Evolutionary conservation across 1,140 invertebrate species (phyloP).

Genomic region (Bombus consobrinus): DNA sequence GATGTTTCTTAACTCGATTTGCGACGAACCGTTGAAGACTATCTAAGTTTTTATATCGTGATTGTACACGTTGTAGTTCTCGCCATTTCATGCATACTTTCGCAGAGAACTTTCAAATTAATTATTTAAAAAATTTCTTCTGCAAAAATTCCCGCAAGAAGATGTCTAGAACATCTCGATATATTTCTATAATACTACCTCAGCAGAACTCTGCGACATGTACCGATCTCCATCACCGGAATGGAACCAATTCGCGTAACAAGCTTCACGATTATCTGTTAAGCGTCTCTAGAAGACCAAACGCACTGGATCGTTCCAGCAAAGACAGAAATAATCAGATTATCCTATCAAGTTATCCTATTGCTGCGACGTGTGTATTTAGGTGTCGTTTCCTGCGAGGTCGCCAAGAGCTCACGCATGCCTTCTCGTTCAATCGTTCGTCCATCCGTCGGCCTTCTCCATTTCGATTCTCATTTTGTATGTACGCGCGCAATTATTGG

Average conservation of each 20-base stretch:
- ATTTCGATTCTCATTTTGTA: slow-evolving; percentile 65
- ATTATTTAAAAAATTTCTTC: too few species aligned
- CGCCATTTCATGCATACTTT: too few species aligned
- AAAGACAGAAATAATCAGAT: not conserved
- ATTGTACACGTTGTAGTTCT: too few species aligned
- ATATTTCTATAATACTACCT: too few species aligned
- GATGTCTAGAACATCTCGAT: too few species aligned
- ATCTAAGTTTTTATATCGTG: too few species aligned
- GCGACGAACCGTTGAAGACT: too few species aligned
- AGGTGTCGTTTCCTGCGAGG: not conserved
- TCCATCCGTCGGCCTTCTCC: slow-evolving; percentile 41
- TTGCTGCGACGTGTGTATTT: not conserved
- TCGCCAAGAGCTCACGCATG: too few species aligned
- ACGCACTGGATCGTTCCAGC: not conserved
- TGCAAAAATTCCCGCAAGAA: too few species aligned
- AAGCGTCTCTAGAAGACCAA: not conserved
- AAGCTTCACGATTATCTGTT: not conserved
- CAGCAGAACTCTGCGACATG: too few species aligned
- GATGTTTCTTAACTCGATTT: too few species aligned
- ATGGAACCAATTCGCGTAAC: not conserved
- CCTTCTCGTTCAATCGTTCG: not conserved
- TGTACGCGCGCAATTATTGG: slow-evolving; percentile 75
- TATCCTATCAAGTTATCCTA: not conserved
- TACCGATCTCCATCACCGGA: not conserved
- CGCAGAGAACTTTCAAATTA: too few species aligned